A percentile compares a stretch with the other conserved stretches of the same genome.
Evolutionary conservation across 2,888 invertebrate genomes (phyloP).

Genomic region (Marronus borbonicus): DNA sequence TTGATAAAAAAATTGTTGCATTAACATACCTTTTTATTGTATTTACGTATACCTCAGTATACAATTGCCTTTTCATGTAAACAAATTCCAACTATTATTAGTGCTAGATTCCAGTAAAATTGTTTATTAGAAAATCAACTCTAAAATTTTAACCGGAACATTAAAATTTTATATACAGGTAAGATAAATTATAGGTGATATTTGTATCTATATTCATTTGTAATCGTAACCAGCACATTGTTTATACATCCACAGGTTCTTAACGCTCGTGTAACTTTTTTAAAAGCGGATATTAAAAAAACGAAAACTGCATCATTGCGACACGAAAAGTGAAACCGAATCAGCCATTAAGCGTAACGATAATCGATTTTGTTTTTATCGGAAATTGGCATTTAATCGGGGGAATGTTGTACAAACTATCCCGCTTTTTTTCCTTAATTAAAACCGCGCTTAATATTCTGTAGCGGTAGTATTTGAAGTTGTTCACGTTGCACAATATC

Average conservation of each 20-base stretch:
- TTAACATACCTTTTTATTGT: too few species aligned
- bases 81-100: too few species aligned
- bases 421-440: constrained; percentile 16
- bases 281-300: background rate
- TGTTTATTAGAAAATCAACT: too few species aligned
- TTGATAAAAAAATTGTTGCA: too few species aligned
- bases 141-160: too few species aligned
- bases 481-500: constrained; percentile 23
- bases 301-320: background rate
- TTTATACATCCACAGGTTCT: background rate
- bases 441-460: constrained; percentile 24
- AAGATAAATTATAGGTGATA: too few species aligned
- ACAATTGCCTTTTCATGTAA: too few species aligned
- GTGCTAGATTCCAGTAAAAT: too few species aligned
- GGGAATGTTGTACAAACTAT: constrained; percentile 15
- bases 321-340: constrained; percentile 29
- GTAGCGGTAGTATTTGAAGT: constrained; percentile 10
- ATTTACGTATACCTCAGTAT: too few species aligned
- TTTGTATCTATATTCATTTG: background rate
- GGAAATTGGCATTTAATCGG: constrained; percentile 31
- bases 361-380: constrained; percentile 30
- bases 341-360: constrained; percentile 22
- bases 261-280: background rate
- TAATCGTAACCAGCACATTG: background rate
- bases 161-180: too few species aligned